Percentiles rank a stretch among this genome's conserved stretches.
These are phyloP conservation scores for Saccostrea echinata DNA, from an alignment of 1,140 invertebrate species.

Conservation along the genomic window DNA sequence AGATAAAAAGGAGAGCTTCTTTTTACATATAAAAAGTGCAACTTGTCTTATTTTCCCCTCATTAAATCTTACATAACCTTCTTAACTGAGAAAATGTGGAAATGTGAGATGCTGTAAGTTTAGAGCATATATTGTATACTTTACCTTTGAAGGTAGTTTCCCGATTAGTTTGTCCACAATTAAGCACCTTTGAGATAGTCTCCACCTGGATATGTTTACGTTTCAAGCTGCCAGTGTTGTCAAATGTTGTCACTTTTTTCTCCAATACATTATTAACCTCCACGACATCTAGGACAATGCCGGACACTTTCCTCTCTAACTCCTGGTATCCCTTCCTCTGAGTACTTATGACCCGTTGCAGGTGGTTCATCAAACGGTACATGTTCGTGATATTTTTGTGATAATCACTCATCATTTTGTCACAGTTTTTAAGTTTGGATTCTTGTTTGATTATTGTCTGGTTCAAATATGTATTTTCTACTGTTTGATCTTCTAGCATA, in stretches of 20 bases:
- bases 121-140: constrained; percentile 39
- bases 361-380: constrained; percentile 69
- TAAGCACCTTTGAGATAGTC: constrained; percentile 65
- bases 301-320: constrained; percentile 75
- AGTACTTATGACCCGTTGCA: constrained; percentile 66
- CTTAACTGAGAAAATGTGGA: background rate
- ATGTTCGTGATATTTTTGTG: constrained; percentile 70
- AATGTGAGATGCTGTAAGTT: background rate
- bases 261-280: constrained; percentile 75
- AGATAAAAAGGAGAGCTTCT: constrained; percentile 12
- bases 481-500: constrained; percentile 69
- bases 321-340: constrained; percentile 69
- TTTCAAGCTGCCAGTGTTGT: constrained; percentile 40
- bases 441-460: constrained; percentile 71
- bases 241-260: constrained; percentile 59
- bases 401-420: constrained; percentile 64
- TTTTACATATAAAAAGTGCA: background rate
- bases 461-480: constrained; percentile 70
- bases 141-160: constrained; percentile 68
- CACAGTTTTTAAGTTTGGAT: constrained; percentile 60
- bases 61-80: background rate
- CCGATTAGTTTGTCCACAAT: constrained; percentile 57
- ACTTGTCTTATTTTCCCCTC: background rate
- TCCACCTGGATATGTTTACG: constrained; percentile 70
- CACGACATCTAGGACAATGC: constrained; percentile 73